Conservation (phyloP, 2,888 invertebrate genomes). For the Luffia ferchaultella region DNA sequence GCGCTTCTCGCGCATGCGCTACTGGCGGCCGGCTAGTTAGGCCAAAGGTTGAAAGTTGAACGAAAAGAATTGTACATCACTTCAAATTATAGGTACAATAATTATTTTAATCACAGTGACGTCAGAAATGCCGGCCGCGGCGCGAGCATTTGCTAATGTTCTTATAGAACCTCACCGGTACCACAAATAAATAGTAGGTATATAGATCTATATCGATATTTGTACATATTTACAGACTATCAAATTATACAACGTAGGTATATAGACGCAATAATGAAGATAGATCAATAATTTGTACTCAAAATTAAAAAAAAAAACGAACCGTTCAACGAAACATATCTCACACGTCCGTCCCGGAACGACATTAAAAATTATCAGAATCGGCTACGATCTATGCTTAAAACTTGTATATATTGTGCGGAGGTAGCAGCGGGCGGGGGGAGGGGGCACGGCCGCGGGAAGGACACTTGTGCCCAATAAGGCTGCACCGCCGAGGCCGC, state of each 20-base stretch:
- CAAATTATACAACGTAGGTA: constrained; percentile 50
- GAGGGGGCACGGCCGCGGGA: background rate
- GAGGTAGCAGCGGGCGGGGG: background rate
- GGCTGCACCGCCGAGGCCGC: background rate
- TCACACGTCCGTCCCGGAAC: background rate
- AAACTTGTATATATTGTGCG: background rate
- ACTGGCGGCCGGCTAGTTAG: background rate
- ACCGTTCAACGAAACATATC: background rate
- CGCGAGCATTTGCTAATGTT: constrained; percentile 26
- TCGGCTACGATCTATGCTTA: background rate
- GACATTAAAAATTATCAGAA: background rate
- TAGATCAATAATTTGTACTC: constrained; percentile 6
- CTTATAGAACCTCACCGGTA: constrained; percentile 12
- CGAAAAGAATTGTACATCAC: constrained; percentile 1
- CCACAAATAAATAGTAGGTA: constrained; percentile 49
- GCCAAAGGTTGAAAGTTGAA: background rate
- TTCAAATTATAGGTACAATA: background rate
- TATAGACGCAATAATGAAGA: constrained; percentile 19
- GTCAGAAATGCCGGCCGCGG: background rate
- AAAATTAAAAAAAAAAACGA: constrained; percentile 1
- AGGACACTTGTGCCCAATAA: background rate
- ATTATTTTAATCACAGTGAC: background rate
- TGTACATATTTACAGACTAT: constrained; percentile 61
- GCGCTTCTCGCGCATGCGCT: background rate
- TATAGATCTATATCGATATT: constrained; percentile 39